Evolutionary conservation across 2,888 invertebrate species (phyloP), one percentile per base, ranked within the genome.

Genomic region (Ecliptopera silaceata): DNA sequence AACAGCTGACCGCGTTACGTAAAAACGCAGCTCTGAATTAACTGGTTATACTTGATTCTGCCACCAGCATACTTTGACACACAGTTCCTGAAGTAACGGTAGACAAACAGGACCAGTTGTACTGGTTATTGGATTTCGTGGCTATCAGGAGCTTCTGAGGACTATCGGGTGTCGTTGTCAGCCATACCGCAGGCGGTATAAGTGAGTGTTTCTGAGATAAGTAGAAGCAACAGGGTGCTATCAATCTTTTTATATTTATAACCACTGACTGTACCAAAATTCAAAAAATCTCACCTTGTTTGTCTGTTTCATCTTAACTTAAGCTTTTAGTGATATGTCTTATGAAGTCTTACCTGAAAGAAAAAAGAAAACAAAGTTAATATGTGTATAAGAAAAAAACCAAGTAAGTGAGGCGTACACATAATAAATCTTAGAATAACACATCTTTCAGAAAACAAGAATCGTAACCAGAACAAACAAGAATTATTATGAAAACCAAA

Each of bases 61-160:
- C 17, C n/a, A 10, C 54, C 52, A 56, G 51, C n/a, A 12, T 51
- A 51, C 31, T 32, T 31, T 34, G 61, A 58, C 26, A 39, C 55
- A 8, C 22, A 45, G 18, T 8, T 8, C 5, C 6, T 17, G 18
- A 11, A 45, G 20, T 43, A 17, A 12, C 10, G 38, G 13, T 29
- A 13, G 13, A 31, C 43, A 22, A 12, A 12, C 20, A 34, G 44
- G 34, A 53, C 49, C 36, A 12, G 15, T 36, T 38, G 22, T 4
- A 12, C 22, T 53, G 52, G 57, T 48, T 48, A 42, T 45, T 29
- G 42, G 32, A 26, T 36, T 36, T 38, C 17, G 39, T 46, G 51
- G 48, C 43, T 64, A 65, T 66, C 61, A 46, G 51, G 38, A 43
- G 51, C 47, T 73, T 66, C 69, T 66, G 49, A 59, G 66, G 67